Conservation (phyloP, 2,113 vertebrate species). For the Siphamia tubifer region DNA sequence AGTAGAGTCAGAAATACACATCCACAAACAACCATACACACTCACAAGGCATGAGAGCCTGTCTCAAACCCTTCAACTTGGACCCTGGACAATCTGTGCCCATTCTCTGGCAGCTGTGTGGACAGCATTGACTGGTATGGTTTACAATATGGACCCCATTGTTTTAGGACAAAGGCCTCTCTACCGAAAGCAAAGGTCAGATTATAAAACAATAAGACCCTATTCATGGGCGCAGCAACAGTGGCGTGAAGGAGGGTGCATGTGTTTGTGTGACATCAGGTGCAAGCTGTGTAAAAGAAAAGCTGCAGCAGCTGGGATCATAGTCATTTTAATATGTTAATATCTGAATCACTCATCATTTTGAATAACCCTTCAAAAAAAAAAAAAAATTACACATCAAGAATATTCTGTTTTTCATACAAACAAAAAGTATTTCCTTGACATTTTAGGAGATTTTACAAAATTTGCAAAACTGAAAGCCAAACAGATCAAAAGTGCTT, state of each 20-base stretch:
- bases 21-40: not conserved
- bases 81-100: constrained; percentile 54
- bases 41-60: constrained; percentile 33
- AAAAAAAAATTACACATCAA: too few species aligned
- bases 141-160: constrained; percentile 71
- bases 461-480: too few species aligned
- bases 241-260: not conserved
- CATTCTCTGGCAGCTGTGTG: constrained; percentile 61
- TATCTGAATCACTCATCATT: not conserved
- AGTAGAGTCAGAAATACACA: constrained; percentile 22
- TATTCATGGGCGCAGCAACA: constrained; percentile 24
- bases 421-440: too few species aligned
- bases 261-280: not conserved
- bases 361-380: not conserved
- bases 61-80: constrained; percentile 61
- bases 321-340: not conserved
- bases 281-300: constrained; percentile 4
- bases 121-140: constrained; percentile 64
- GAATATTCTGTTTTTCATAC: too few species aligned
- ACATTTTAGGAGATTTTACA: too few species aligned
- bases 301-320: not conserved
- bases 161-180: constrained; percentile 69
- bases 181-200: constrained; percentile 66
- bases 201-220: constrained; percentile 56
- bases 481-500: too few species aligned